phyloP scores from a whole-genome alignment of 2,888 invertebrate genomes.

The Agrypnus murinus region DNA sequence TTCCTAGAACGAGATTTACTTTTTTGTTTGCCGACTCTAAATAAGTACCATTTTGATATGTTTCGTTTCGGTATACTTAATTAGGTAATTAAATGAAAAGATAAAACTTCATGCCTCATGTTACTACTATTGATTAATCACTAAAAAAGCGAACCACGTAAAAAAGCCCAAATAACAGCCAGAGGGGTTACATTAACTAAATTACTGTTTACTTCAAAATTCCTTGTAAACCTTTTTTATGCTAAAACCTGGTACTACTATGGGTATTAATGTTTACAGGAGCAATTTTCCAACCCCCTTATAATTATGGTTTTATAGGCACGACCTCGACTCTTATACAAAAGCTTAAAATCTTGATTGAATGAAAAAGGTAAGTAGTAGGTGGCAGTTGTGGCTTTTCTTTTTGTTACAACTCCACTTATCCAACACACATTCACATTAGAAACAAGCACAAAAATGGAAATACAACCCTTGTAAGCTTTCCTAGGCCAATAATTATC shows the following conservation, averaged over 20 bases:
- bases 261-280: conserved; percentile 23
- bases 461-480: not conserved
- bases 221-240: conserved; percentile 21
- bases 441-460: not conserved
- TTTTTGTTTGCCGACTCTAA: no score
- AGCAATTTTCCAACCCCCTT: conserved; percentile 32
- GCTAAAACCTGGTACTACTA: not conserved
- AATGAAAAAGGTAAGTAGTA: no score
- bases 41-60: no score
- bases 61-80: no score
- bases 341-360: conserved; percentile 27
- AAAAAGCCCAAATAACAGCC: no score
- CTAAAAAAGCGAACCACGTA: no score
- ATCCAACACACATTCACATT: no score
- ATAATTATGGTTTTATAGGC: conserved; percentile 37
- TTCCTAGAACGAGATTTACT: not conserved
- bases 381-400: conserved; percentile 12
- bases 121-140: no score
- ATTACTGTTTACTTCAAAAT: conserved; percentile 22
- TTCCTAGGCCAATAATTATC: conserved; percentile 25
- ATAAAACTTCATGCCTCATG: no score
- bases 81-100: no score
- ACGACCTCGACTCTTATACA: conserved; percentile 22
- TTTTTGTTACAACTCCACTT: conserved; percentile 2
- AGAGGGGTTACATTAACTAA: conserved; percentile 10